Evolutionary conservation across 2,797 vertebrate species (phyloP).

Genomic region (Myoxocephalus aenaeus): DNA sequence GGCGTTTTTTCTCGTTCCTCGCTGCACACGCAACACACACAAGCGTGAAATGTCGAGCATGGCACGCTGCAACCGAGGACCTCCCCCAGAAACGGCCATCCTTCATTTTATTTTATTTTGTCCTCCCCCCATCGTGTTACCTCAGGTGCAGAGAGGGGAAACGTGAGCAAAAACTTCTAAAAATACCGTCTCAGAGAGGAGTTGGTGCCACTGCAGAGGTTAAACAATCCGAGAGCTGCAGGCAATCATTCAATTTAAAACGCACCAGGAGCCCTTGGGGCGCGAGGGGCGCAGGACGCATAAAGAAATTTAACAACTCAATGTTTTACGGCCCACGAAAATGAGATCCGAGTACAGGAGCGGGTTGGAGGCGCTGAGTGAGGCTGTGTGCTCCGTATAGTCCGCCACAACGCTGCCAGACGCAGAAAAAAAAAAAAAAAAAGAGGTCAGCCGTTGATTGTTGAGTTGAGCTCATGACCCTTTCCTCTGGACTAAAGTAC

Average conservation of each 20-base stretch:
- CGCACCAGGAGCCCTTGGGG: constrained; percentile 80
- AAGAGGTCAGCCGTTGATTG: constrained; percentile 47
- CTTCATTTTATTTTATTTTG: constrained; percentile 22
- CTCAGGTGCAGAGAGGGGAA: constrained; percentile 61
- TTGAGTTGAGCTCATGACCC: constrained; percentile 61
- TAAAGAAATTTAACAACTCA: constrained; percentile 86
- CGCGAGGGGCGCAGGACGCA: constrained; percentile 74
- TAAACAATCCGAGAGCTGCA: constrained; percentile 85
- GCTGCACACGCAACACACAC: constrained; percentile 6
- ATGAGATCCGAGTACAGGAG: constrained; percentile 79
- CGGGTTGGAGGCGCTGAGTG: constrained; percentile 32
- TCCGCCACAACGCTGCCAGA: constrained; percentile 38
- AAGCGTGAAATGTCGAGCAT: background rate
- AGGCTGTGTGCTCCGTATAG: constrained; percentile 43
- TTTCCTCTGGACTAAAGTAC: constrained; percentile 47
- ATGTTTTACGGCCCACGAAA: constrained; percentile 83
- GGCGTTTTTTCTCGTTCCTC: constrained; percentile 57
- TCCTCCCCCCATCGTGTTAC: constrained; percentile 46
- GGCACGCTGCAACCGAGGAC: constrained; percentile 37
- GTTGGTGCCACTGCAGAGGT: constrained; percentile 78
- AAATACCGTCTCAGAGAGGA: constrained; percentile 81
- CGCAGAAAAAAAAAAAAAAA: constrained; percentile 13
- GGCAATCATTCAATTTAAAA: constrained; percentile 88
- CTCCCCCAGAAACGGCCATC: constrained; percentile 58
- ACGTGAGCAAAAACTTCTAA: constrained; percentile 75